Evolutionary conservation across 2,797 vertebrate species (phyloP).

Genomic region (Natrix natrix): DNA sequence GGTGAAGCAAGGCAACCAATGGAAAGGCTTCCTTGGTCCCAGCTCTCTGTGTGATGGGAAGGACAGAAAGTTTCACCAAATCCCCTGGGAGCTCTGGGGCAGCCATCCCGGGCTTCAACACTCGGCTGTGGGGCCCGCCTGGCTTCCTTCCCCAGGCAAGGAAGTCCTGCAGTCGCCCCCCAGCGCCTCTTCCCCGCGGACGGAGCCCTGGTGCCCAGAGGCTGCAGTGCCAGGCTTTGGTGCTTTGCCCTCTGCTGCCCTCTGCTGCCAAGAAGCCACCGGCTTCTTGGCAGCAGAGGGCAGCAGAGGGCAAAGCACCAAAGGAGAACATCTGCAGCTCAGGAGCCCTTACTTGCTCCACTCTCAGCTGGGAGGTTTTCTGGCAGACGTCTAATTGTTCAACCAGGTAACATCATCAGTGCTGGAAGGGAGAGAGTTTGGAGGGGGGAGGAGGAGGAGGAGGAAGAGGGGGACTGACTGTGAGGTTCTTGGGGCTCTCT

Average conservation of each 20-base stretch:
- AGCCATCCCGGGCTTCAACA: too few relatives aligned
- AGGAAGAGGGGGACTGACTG: neutral
- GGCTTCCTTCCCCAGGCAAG: neutral
- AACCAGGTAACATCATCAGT: too few relatives aligned
- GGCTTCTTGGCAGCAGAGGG: too few relatives aligned
- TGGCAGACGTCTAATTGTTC: too few relatives aligned
- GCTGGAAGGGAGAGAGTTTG: neutral
- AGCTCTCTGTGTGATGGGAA: neutral
- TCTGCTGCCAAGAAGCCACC: neutral
- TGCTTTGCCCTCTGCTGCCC: neutral
- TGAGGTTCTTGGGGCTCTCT: too few relatives aligned
- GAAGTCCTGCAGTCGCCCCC: neutral
- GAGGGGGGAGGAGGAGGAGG: too few relatives aligned
- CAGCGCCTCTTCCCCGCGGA: rapidly evolving
- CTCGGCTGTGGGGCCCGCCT: too few relatives aligned
- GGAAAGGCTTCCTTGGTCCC: neutral
- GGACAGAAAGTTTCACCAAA: neutral
- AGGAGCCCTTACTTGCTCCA: too few relatives aligned
- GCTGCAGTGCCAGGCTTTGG: too few relatives aligned
- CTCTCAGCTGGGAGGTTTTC: too few relatives aligned
- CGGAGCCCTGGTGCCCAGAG: neutral
- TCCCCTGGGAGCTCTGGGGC: too few relatives aligned
- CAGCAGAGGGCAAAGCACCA: too few relatives aligned
- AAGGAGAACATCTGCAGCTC: neutral
- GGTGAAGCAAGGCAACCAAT: neutral